Base-by-base conservation (phyloP, 2,113 vertebrate species). In the Cebus imitator region DNA sequence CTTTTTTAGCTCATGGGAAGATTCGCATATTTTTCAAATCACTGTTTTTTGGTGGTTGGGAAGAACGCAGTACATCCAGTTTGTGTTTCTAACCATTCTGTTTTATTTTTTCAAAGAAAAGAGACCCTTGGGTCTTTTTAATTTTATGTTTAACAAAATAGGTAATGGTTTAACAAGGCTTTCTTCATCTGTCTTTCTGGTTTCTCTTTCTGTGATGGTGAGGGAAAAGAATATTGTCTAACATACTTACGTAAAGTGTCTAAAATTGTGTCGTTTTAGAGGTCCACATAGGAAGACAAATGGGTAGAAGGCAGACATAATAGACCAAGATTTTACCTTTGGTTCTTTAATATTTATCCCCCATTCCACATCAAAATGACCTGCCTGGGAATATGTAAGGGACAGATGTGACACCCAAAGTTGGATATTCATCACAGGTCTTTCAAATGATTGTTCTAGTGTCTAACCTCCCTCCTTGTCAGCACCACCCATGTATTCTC, bases 111-210 rank as follows among this genome's bases (percentile, higher is more conserved):
- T 55, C 45, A 17, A 92, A 58, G 32, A 20, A 79, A 88, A 92
- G 30, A 93, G n/a, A 30, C 21, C 23, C n/a, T 92, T 45, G 30
- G 86, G 14, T 94, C 83, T 92, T 91, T 73, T 95, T 64, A 57
- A 48, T 84, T 81, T 95, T 94, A 75, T 58, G 17, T 97, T 85
- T 96, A 96, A 58, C 66, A 58, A 78, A 96, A 92, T 37, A 87
- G 66, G 45, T 52, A 43, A 64, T 68, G 8, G 35, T 80, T 85
- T 91, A 79, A 43, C 40, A 72, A 61, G 5, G 6, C 27, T 48
- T 92, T 90, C 35, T 84, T 61, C 30, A 52, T 84, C 57, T 83
- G 73, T 73, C 68, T 92, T 83, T n/a, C 58, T 87, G 37, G 37
- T 58, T 91, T 95, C 48, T 80, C 30, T 43, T n/a, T 80, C 43